Evolutionary conservation across 2,888 invertebrate genomes (phyloP).

Genomic region (Thereva nobilitata): DNA sequence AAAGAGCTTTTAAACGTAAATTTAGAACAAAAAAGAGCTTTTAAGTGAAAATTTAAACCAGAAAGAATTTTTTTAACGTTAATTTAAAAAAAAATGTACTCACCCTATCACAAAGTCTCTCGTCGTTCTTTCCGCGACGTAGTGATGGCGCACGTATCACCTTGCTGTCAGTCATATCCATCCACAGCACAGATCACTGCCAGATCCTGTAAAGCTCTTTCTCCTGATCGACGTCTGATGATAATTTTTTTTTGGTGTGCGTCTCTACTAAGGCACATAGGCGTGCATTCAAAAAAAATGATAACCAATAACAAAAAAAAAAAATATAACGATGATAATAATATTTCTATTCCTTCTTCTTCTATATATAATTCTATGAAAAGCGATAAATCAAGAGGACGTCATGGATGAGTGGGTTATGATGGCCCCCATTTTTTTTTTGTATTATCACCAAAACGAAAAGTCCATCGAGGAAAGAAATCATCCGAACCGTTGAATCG

Average conservation of each 20-base stretch:
- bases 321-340: neutral
- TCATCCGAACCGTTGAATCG: neutral
- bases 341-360: too few species aligned
- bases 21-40: too few species aligned
- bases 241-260: slow-evolving; percentile 8
- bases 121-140: slow-evolving; percentile 78
- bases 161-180: slow-evolving; percentile 55
- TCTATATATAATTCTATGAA: too few species aligned
- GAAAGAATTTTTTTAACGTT: too few species aligned
- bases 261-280: slow-evolving; percentile 23
- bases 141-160: slow-evolving; percentile 76
- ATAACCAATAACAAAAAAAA: slow-evolving; percentile 1
- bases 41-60: too few species aligned
- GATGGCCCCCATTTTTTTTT: slow-evolving; percentile 18
- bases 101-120: slow-evolving; percentile 76
- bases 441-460: too few species aligned
- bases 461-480: neutral
- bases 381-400: too few species aligned
- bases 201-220: slow-evolving; percentile 1
- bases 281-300: slow-evolving; percentile 8
- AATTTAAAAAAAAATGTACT: slow-evolving; percentile 56
- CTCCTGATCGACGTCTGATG: neutral
- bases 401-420: neutral
- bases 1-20: too few species aligned
- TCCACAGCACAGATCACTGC: neutral